Percentiles rank a stretch among this genome's conserved stretches.
Evolutionary conservation across 2,113 vertebrate genomes (phyloP).

Genomic region (Chlorocebus sabaeus): DNA sequence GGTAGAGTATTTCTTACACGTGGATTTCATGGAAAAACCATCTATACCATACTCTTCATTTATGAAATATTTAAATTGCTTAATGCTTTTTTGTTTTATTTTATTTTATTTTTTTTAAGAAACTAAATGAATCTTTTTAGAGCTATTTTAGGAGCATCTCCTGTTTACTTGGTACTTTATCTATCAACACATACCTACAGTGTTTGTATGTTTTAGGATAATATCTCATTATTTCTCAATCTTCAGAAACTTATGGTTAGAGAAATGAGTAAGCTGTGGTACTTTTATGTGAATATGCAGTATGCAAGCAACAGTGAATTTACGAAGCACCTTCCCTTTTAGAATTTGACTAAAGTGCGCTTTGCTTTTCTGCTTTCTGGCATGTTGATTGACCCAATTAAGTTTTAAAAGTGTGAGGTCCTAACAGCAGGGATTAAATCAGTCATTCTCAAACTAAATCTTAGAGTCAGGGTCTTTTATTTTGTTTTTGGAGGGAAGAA

Average conservation of each 20-base stretch:
- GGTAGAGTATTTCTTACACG: neutral
- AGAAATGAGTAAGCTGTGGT: neutral
- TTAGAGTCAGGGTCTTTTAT: conserved; percentile 50
- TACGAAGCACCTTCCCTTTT: neutral
- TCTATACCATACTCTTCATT: neutral
- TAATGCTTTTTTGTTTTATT: neutral
- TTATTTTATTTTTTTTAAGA: neutral
- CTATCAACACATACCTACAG: neutral
- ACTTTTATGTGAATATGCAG: neutral
- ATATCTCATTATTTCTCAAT: neutral
- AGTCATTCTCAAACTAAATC: conserved; percentile 50
- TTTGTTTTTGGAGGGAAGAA: conserved; percentile 42
- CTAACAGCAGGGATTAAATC: conserved; percentile 52
- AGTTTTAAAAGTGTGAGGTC: conserved; percentile 59
- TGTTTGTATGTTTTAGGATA: neutral
- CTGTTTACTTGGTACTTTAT: neutral
- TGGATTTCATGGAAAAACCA: neutral
- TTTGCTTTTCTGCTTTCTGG: conserved; percentile 38
- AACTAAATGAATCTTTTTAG: neutral
- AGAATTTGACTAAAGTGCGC: neutral
- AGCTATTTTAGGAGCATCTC: neutral
- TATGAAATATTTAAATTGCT: neutral
- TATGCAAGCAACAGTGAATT: neutral
- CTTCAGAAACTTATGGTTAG: neutral
- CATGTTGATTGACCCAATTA: conserved; percentile 59